Conservation (phyloP, 2,113 vertebrate genomes). For the Odocoileus hemionus region DNA sequence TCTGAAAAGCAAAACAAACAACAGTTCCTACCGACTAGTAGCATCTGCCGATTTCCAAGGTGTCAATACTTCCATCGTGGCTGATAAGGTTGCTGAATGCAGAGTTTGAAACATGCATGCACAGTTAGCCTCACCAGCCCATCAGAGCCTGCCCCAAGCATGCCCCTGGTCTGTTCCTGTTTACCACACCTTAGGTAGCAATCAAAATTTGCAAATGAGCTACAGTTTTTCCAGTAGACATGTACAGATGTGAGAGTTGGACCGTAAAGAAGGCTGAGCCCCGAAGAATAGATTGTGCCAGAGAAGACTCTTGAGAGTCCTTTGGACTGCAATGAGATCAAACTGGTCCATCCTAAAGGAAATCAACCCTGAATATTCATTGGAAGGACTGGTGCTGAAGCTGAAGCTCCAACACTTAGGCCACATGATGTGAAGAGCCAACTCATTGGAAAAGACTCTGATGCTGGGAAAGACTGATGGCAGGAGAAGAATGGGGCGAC, state of each 20-base stretch:
- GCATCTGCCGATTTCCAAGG: background rate
- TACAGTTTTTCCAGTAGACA: background rate
- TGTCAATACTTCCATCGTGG: background rate
- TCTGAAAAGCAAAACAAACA: background rate
- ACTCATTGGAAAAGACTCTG: background rate
- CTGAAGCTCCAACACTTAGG: background rate
- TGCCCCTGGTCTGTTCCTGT: accelerated
- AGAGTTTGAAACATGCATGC: accelerated
- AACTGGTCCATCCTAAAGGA: background rate
- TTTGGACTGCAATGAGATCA: background rate
- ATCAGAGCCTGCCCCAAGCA: background rate
- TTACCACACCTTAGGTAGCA: no score
- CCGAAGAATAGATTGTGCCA: background rate
- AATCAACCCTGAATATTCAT: background rate
- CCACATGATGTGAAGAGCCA: background rate
- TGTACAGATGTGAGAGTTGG: background rate
- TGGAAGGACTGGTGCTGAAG: background rate
- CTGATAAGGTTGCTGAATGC: accelerated
- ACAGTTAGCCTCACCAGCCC: accelerated
- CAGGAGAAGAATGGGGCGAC: background rate
- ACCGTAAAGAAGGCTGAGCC: background rate
- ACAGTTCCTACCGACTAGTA: accelerated
- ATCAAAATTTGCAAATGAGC: background rate
- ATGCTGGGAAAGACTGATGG: background rate
- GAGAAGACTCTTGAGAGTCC: background rate